Evolutionary conservation across 2,888 invertebrate genomes (phyloP).

Genomic region (Eucera pruinosa): DNA sequence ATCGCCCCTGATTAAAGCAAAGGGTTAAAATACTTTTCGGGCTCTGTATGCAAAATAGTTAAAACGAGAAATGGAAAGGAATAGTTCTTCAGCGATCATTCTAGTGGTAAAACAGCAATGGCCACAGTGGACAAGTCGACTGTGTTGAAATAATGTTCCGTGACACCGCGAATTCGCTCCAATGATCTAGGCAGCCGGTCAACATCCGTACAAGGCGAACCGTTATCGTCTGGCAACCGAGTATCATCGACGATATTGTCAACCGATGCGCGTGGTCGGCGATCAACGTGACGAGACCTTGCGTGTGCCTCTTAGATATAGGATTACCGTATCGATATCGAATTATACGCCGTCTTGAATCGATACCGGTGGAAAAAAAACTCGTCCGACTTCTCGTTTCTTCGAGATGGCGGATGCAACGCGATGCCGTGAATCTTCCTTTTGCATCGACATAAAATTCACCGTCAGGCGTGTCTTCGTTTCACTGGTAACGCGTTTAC

Average conservation of each 20-base stretch:
- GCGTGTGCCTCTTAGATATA: conserved; percentile 64
- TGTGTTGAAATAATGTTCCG: conserved; percentile 55
- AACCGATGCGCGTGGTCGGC: conserved; percentile 62
- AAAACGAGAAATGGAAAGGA: not conserved
- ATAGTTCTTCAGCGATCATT: not conserved
- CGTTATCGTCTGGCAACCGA: conserved; percentile 51
- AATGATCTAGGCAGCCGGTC: conserved; percentile 20
- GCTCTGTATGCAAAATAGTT: no score
- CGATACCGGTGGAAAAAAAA: conserved; percentile 77
- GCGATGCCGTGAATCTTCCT: not conserved
- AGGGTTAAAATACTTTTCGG: no score
- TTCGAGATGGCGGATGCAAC: not conserved
- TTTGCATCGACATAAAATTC: not conserved
- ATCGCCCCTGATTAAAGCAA: no score
- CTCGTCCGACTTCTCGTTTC: conserved; percentile 35
- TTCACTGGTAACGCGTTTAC: no score
- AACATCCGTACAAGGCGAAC: conserved; percentile 50
- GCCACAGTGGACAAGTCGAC: conserved; percentile 21
- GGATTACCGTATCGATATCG: conserved; percentile 82
- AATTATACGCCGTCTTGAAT: conserved; percentile 84
- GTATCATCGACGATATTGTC: conserved; percentile 38
- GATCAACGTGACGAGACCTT: conserved; percentile 67
- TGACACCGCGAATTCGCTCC: conserved; percentile 59
- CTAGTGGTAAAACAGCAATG: conserved; percentile 4
- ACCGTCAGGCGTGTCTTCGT: not conserved